phyloP scores from a whole-genome alignment of 2,797 vertebrate species.

The Nannoperca australis region DNA sequence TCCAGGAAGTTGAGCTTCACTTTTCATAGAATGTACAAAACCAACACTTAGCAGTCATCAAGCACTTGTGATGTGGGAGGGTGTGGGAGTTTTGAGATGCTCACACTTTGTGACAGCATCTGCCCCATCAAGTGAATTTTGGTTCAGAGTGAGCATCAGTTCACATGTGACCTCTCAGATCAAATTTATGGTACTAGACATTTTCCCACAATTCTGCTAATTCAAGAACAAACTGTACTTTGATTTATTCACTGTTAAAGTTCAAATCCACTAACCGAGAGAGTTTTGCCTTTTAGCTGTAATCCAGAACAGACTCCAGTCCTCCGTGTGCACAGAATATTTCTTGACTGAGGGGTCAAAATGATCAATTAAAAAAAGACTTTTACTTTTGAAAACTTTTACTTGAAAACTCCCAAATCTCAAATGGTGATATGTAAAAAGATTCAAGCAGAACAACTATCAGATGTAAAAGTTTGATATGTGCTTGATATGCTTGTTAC shows the following conservation, averaged over 20 bases:
- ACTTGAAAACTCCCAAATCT: too few relatives aligned
- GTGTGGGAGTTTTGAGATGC: slow-evolving; percentile 40
- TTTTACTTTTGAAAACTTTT: too few relatives aligned
- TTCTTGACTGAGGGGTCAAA: slow-evolving; percentile 30
- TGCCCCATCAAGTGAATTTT: slow-evolving; percentile 34
- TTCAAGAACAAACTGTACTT: slow-evolving; percentile 33
- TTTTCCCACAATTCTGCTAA: slow-evolving; percentile 56
- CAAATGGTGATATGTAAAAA: slow-evolving; percentile 1
- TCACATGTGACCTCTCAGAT: slow-evolving; percentile 21
- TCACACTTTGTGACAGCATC: slow-evolving; percentile 52
- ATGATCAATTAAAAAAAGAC: slow-evolving; percentile 12
- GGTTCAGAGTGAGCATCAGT: slow-evolving; percentile 13
- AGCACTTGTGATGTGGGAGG: not conserved
- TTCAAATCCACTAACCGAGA: slow-evolving; percentile 2
- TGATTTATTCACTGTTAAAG: slow-evolving; percentile 25
- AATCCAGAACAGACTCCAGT: slow-evolving; percentile 38
- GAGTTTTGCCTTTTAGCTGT: slow-evolving; percentile 15
- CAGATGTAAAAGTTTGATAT: not conserved
- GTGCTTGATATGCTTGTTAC: slow-evolving; percentile 12
- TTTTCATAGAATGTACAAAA: slow-evolving; percentile 45
- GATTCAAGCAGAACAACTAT: slow-evolving; percentile 4
- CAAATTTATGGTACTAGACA: slow-evolving; percentile 30
- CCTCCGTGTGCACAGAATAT: slow-evolving; percentile 4
- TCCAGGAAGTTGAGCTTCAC: slow-evolving; percentile 18
- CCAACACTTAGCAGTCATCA: slow-evolving; percentile 36